Evolutionary conservation across 2,113 vertebrate genomes (phyloP).

Genomic region (Sialia sialis): DNA sequence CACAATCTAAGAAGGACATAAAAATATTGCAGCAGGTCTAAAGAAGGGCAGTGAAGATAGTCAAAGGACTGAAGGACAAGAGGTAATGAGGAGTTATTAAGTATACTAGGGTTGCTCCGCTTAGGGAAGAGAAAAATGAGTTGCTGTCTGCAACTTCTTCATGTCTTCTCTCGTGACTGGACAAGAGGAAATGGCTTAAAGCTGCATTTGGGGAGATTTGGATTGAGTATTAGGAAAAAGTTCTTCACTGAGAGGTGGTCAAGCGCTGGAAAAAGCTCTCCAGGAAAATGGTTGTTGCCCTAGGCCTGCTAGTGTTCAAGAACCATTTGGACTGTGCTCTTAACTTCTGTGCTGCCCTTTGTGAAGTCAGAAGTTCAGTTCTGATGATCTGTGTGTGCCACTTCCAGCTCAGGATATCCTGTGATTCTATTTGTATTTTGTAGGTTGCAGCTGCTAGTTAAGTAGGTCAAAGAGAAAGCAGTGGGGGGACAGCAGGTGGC

Average conservation of each 20-base stretch:
- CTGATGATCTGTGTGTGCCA: accelerated
- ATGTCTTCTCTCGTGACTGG: not conserved
- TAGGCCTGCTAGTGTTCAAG: not conserved
- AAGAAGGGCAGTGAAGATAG: not conserved
- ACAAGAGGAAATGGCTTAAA: not conserved
- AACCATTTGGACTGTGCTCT: not conserved
- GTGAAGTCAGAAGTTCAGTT: not conserved
- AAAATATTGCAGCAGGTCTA: not conserved
- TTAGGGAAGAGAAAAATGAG: not conserved
- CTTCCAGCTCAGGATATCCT: not conserved
- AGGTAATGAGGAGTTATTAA: not conserved
- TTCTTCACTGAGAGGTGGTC: not conserved
- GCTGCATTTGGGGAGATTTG: not conserved
- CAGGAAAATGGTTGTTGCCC: not conserved
- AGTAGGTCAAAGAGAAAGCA: not conserved
- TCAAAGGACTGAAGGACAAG: not conserved
- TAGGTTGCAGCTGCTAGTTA: not conserved
- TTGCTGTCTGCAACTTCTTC: not conserved
- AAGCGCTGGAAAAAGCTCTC: not conserved
- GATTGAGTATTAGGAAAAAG: not conserved
- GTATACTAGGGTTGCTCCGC: not conserved
- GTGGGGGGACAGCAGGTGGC: not conserved
- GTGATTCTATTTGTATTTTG: not conserved
- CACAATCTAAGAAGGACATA: not conserved
- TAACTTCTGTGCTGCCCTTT: not conserved